Conservation (phyloP, 1,140 invertebrate species). For the Zaprionus capensis region DNA sequence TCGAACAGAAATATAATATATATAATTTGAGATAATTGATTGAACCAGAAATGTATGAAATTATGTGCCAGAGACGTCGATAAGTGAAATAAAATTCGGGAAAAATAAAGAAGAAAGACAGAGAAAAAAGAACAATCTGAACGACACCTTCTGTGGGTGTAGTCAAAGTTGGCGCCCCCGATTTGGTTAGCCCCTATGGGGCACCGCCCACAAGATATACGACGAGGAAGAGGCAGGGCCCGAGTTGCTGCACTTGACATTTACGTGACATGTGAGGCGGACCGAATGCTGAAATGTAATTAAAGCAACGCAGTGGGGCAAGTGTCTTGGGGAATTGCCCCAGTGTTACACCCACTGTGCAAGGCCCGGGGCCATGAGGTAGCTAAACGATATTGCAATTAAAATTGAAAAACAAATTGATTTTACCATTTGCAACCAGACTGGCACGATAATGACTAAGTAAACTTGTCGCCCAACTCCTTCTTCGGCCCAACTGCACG, state of each 20-base stretch:
- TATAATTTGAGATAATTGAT: slow-evolving; percentile 74
- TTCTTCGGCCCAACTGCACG: neutral
- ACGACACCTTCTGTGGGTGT: neutral
- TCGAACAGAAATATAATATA: slow-evolving; percentile 34
- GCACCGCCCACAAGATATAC: slow-evolving; percentile 9
- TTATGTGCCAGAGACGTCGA: slow-evolving; percentile 47
- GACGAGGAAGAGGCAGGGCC: neutral
- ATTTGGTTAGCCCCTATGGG: slow-evolving; percentile 20
- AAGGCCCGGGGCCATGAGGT: slow-evolving; percentile 21
- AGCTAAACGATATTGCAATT: slow-evolving; percentile 68
- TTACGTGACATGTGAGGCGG: slow-evolving; percentile 60
- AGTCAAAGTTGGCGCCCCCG: slow-evolving; percentile 1
- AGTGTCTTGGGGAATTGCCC: slow-evolving; percentile 3
- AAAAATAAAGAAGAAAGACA: slow-evolving; percentile 12
- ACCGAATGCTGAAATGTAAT: slow-evolving; percentile 62
- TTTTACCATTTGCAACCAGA: slow-evolving; percentile 58
- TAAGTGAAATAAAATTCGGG: slow-evolving; percentile 55
- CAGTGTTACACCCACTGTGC: slow-evolving; percentile 3
- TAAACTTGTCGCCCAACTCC: slow-evolving; percentile 25
- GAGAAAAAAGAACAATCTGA: neutral
- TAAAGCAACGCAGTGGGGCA: slow-evolving; percentile 30
- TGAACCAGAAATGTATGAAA: slow-evolving; percentile 58
- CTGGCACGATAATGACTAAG: slow-evolving; percentile 51
- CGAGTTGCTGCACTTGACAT: slow-evolving; percentile 64
- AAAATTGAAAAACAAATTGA: slow-evolving; percentile 60